Base-by-base conservation (phyloP, 2,113 vertebrate genomes). In the Gavia stellata region DNA sequence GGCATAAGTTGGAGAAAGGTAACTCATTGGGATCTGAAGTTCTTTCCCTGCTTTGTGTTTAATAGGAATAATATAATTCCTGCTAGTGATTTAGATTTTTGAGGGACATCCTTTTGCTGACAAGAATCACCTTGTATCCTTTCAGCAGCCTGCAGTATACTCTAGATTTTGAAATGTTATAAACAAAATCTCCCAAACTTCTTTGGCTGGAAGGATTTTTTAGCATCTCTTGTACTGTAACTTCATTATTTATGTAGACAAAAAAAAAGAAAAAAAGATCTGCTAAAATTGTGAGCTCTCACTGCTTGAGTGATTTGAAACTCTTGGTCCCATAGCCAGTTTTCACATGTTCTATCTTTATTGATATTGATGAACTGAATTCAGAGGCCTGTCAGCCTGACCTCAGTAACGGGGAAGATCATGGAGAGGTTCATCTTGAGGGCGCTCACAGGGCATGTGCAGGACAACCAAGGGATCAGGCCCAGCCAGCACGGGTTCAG, bases 1-100 rank as follows among this genome's bases (percentile, higher is more conserved):
- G 1, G 4, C 1, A 0, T 70, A 21, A 14, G 3, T 3, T 33
- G 29, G 49, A 47, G 20, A 86, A 91, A 65, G 13, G 13, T 29
- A 65, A 5, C 8, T 47, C 8, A 8, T 3, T 55, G 14, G 34
- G 7, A 53, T 61, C 24, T 38, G 29, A 53, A 52, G 9, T 68
- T 56, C 16, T 47, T 65, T 33, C 16, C 8, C 28, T 70, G 31
- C 33, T 86, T 72, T 53, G 13, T 20, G 25, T 73, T 62, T 79
- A 34, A 47, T 24, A 83, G 24, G 23, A 70, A 40, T n/a, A 62
- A 24, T 65, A 19, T 34, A 6, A 24, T 8, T 78, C 11, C 36
- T 49, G 33, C 40, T 66, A 65, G 17, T 45, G 7, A 34, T 42
- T 56, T 52, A n/a, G 12, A 42, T 72, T 70, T 90, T 34, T 36